These are phyloP conservation scores for Patella pellucida DNA, from an alignment of 2,888 invertebrate species.

Conservation along the genomic window DNA sequence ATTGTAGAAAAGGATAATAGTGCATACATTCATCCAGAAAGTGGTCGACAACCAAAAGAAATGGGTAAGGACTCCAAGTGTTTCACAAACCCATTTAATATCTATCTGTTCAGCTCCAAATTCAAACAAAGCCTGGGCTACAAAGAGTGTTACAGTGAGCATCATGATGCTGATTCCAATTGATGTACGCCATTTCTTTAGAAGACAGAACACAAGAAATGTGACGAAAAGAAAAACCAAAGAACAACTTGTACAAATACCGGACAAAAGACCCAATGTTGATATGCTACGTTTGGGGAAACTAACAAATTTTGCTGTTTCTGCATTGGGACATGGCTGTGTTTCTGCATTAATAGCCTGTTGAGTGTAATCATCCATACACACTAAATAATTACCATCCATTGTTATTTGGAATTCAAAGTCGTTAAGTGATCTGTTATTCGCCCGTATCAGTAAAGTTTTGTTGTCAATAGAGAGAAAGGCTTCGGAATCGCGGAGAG, in stretches of 20 bases:
- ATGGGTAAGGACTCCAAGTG: constrained; percentile 12
- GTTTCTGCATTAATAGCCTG: not conserved
- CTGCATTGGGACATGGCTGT: not conserved
- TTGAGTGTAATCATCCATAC: not conserved
- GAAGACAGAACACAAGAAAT: not conserved
- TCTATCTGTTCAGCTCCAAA: constrained; percentile 2
- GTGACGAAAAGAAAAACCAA: not conserved
- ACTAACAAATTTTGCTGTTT: not conserved
- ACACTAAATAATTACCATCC: not conserved
- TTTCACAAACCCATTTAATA: not conserved
- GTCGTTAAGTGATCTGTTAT: not conserved
- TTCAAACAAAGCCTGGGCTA: constrained; percentile 9
- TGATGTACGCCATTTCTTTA: not conserved
- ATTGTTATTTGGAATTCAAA: not conserved
- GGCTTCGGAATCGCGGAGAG: not conserved
- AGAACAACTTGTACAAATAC: not conserved
- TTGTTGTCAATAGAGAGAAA: not conserved
- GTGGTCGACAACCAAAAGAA: constrained; percentile 15
- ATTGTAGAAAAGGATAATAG: constrained; percentile 12
- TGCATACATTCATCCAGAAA: constrained; percentile 18
- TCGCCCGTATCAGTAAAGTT: not conserved
- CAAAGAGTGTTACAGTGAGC: not conserved
- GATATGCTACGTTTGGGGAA: not conserved
- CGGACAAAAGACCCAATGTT: not conserved
- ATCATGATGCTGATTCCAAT: not conserved